These are phyloP conservation scores for Solenodon paradoxus DNA, from an alignment of 2,113 vertebrate species.

Conservation along the genomic window DNA sequence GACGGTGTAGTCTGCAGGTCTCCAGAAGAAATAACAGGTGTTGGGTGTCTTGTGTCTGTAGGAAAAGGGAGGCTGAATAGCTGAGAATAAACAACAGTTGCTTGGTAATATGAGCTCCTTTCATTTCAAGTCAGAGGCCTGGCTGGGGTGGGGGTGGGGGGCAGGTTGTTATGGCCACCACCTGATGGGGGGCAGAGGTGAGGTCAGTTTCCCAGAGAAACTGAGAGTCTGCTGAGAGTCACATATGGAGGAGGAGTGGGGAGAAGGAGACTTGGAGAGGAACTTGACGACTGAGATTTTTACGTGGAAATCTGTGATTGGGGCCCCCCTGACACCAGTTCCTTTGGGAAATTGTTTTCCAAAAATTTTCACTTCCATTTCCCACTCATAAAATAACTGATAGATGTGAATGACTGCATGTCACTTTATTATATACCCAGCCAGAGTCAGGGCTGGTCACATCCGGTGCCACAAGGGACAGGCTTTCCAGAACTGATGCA, in stretches of 20 bases:
- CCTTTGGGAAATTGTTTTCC: neutral
- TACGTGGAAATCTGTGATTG: no score
- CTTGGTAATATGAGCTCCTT: constrained; percentile 49
- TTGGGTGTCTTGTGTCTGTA: constrained; percentile 57
- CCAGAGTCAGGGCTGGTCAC: neutral
- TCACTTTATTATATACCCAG: neutral
- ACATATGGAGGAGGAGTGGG: neutral
- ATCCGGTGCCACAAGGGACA: neutral
- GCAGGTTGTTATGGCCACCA: neutral
- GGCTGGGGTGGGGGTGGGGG: neutral
- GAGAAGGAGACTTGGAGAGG: neutral
- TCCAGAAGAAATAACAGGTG: constrained; percentile 70
- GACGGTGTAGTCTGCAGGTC: neutral
- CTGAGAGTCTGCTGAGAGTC: neutral
- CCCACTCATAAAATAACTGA: neutral
- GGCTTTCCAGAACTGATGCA: neutral
- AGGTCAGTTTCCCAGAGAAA: neutral
- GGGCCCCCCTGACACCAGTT: neutral
- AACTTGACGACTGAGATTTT: neutral
- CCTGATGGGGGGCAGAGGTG: constrained; percentile 10
- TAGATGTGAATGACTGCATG: neutral
- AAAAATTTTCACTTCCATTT: neutral
- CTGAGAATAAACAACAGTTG: constrained; percentile 53
- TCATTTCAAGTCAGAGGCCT: constrained; percentile 55
- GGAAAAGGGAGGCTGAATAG: constrained; percentile 46